A percentile compares a stretch with the other conserved stretches of the same genome.
These are phyloP conservation scores for Conus betulinus DNA, from an alignment of 1,140 invertebrate genomes.

Conservation along the genomic window DNA sequence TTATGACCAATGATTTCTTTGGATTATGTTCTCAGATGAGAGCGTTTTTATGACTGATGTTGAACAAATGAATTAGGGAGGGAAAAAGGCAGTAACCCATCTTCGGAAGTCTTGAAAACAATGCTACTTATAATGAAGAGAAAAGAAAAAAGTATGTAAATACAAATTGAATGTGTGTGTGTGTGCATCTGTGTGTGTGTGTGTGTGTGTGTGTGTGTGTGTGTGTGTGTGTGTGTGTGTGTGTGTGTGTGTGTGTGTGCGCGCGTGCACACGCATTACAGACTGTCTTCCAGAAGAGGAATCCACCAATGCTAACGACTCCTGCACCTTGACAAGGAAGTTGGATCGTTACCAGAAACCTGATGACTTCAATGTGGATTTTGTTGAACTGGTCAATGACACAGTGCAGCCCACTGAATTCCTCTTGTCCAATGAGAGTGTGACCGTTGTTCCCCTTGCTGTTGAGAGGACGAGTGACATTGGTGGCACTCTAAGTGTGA, in stretches of 20 bases:
- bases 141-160: too few relatives aligned
- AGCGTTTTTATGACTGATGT: too few relatives aligned
- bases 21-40: too few relatives aligned
- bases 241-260: too few relatives aligned
- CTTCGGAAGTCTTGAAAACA: too few relatives aligned
- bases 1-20: too few relatives aligned
- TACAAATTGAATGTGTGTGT: not conserved
- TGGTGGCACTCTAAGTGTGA: slow-evolving; percentile 42
- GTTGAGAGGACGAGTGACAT: slow-evolving; percentile 37
- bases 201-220: not conserved
- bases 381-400: slow-evolving; percentile 30
- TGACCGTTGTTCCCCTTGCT: slow-evolving; percentile 40
- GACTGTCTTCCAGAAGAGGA: too few relatives aligned
- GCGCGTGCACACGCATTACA: too few relatives aligned
- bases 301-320: not conserved
- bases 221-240: too few relatives aligned
- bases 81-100: too few relatives aligned
- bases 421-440: slow-evolving; percentile 26
- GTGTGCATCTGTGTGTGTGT: not conserved
- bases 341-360: slow-evolving; percentile 31
- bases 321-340: slow-evolving; percentile 5
- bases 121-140: too few relatives aligned
- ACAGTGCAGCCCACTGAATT: slow-evolving; percentile 30
- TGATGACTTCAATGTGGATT: slow-evolving; percentile 4
- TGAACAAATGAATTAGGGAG: too few relatives aligned